Evolutionary conservation across 2,113 vertebrate genomes (phyloP), one percentile per base, ranked within the genome.

Genomic region (Archilochus colubris): DNA sequence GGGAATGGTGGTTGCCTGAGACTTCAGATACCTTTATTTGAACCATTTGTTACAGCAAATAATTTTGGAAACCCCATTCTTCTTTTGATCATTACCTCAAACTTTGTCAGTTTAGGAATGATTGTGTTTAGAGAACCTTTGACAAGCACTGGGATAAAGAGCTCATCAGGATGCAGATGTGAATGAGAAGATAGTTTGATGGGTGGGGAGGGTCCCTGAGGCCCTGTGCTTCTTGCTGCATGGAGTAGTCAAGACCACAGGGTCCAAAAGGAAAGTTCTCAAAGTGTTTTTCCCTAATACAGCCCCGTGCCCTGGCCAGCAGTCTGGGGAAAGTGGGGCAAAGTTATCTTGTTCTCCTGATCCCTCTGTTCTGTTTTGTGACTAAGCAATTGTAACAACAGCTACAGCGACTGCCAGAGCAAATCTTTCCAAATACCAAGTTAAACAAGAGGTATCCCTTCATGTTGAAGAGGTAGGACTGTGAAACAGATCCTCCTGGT

Each of bases 161-260:
- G 22, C 12, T 58, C 6, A 1, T 15, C 1, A 1, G 19, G 44
- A 53, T 70, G 33, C 62, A 50, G 15, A 3, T 31, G 33, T 38
- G 36, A 83, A 61, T 17, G 21, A 3, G 14, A 54, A 72, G n/a
- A 13, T 2, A 22, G 28, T 53, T 16, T 4, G 16, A 66, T n/a
- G 7, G n/a, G 6, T 53, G 8, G 17, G 11, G 8, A 51, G 13
- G 6, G 24, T 59, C 28, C 7, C 18, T 31, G 13, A 30, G 4
- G 10, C 14, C 1, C 1, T 24, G 4, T 31, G 21, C 6, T 33
- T 20, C 28, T 53, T 43, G 6, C 51, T 74, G 31, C 3, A 5
- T 6, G 8, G 43, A 70, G 36, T 23, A n/a, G 36, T 38, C 1
- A 1, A 2, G 30, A 38, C 25, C 1, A 2, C 5, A 53, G 43